Evolutionary conservation across 1,140 invertebrate species (phyloP), one percentile per base, ranked within the genome.

Genomic region (Drosophila orena): DNA sequence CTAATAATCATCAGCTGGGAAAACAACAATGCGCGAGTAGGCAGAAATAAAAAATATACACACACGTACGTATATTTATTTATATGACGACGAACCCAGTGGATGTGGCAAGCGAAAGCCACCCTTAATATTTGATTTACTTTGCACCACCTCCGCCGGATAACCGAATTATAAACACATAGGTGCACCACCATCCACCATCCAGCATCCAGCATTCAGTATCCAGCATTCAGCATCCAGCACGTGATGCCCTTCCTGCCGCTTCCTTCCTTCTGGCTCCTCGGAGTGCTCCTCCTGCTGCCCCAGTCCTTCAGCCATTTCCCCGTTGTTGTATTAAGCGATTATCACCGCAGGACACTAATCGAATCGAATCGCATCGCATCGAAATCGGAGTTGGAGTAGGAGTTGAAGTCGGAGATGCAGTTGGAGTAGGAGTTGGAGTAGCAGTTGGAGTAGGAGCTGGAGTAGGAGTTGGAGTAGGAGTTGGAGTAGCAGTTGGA

Each of bases 1-100:
- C 78, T 81, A 81, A 85, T 85, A 85, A 86, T 85, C 81, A 81
- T 86, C 77, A 84, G 72, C 62, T 68, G 64, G 62, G 70, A 75
- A 78, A 83, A 79, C 75, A 79, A 84, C 60, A 79, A 80, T 70
- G 71, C 77, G 37, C 71, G 53, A 76, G 17, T 17, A 35, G 57
- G 30, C 22, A 27, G 22, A 55, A 40, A 66, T 30, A 42, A 22
- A 35, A 15, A 35, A 35, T 1, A 54, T 34, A 66, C n/a, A 35
- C 8, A 53, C n/a, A n/a, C n/a, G n/a, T n/a, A n/a, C n/a, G n/a
- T 14, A 58, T 50, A 40, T 30, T 8, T 30, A 30, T 30, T 8
- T 30, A 3, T 27, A 54, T 14, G 47, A 46, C 58, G 38, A n/a
- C 6, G 24, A 54, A 52, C 38, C 37, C 17, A 10, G 40, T 47